phyloP scores from a whole-genome alignment of 2,797 vertebrate species.

The Vipera ursinii region DNA sequence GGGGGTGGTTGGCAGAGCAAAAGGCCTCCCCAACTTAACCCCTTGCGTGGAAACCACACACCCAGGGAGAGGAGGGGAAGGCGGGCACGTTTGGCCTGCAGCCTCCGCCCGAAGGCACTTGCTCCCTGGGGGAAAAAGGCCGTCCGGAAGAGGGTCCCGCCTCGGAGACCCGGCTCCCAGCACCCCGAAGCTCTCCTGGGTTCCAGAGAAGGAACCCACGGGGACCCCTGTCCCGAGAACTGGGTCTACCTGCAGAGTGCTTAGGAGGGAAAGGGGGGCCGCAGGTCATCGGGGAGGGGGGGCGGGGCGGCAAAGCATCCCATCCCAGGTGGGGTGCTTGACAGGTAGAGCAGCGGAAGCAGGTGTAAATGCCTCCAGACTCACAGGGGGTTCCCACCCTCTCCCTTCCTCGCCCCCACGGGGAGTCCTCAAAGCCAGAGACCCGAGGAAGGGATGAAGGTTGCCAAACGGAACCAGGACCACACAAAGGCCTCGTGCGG shows the following conservation, averaged over 20 bases:
- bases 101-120: not conserved
- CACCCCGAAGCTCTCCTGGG: not conserved
- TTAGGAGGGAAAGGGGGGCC: not conserved
- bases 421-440: not conserved
- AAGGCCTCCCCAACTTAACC: not conserved
- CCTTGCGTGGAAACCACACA: not conserved
- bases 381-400: not conserved
- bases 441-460: not conserved
- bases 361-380: not conserved
- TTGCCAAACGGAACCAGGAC: not conserved
- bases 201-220: not conserved
- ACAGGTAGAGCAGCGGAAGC: not conserved
- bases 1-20: too few species aligned
- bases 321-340: not conserved
- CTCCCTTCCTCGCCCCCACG: not conserved
- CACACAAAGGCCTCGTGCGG: not conserved
- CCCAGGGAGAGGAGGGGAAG: not conserved
- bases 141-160: not conserved
- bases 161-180: not conserved
- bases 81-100: accelerated
- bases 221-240: not conserved
- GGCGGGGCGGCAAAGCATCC: not conserved
- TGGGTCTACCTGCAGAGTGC: not conserved
- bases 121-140: not conserved
- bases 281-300: not conserved